A percentile compares a stretch with the other conserved stretches of the same genome.
These are phyloP conservation scores for Lepeophtheirus nordmannii DNA, from an alignment of 2,888 invertebrate genomes.

Conservation along the genomic window DNA sequence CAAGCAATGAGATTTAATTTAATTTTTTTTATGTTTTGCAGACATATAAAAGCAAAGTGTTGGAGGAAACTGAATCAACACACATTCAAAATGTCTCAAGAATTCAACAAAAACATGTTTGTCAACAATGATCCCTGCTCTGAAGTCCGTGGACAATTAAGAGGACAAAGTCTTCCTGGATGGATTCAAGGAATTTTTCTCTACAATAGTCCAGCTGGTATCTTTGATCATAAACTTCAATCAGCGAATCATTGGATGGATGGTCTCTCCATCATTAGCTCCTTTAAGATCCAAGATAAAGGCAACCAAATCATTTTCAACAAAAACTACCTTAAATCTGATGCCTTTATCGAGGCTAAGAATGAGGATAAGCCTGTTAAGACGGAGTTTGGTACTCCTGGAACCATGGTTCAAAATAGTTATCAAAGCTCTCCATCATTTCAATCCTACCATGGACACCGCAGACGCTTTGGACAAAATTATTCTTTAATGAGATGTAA, in stretches of 20 bases:
- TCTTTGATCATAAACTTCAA: constrained; percentile 35
- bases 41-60: too few relatives aligned
- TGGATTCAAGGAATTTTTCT: constrained; percentile 38
- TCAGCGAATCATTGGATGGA: constrained; percentile 38
- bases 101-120: not conserved
- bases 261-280: constrained; percentile 37
- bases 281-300: constrained; percentile 35
- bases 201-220: constrained; percentile 38
- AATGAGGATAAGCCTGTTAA: constrained; percentile 36
- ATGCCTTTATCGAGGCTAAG: constrained; percentile 36
- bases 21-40: too few relatives aligned
- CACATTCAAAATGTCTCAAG: not conserved
- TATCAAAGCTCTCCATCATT: not conserved
- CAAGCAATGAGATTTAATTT: too few relatives aligned
- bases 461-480: not conserved
- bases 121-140: not conserved
- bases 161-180: constrained; percentile 31
- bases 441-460: not conserved
- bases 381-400: constrained; percentile 39
- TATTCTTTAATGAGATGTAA: not conserved
- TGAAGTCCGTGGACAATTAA: not conserved
- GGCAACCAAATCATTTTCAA: constrained; percentile 34
- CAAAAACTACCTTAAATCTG: constrained; percentile 35
- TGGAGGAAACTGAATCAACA: too few relatives aligned
- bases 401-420: constrained; percentile 36